Conservation (phyloP, 92 coral and sea anemone genomes). For the Epizoanthus stellaris region DNA sequence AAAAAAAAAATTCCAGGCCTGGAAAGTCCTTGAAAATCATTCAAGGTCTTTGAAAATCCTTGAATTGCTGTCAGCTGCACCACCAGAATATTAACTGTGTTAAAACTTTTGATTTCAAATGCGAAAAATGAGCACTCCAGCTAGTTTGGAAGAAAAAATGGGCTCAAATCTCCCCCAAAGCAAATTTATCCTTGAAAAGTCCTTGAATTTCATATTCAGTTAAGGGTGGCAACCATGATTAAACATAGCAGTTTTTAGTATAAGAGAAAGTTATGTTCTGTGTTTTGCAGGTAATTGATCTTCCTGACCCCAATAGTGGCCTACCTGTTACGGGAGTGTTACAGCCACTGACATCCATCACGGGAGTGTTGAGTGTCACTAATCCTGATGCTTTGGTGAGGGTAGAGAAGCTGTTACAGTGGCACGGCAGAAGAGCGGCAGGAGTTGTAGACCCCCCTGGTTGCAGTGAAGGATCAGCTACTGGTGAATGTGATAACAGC, state of each 20-base stretch:
- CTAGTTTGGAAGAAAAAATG: not conserved
- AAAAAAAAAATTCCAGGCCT: too few relatives aligned
- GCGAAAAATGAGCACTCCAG: not conserved
- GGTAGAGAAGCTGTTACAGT: slow-evolving; percentile 79
- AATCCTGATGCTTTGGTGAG: slow-evolving; percentile 67
- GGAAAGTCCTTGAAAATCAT: too few relatives aligned
- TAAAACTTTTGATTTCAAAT: too few relatives aligned
- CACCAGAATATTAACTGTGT: too few relatives aligned
- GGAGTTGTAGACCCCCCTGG: slow-evolving; percentile 6
- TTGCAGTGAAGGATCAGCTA: not conserved
- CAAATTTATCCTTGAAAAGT: too few relatives aligned
- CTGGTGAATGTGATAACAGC: not conserved
- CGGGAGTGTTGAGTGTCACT: slow-evolving; percentile 78
- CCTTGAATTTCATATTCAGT: too few relatives aligned
- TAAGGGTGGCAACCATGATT: not conserved
- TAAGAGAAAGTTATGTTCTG: not conserved
- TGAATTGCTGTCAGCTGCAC: too few relatives aligned
- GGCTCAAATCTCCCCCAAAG: not conserved
- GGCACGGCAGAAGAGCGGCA: slow-evolving; percentile 62
- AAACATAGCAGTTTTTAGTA: too few relatives aligned
- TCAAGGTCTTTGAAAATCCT: too few relatives aligned
- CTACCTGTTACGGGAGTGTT: slow-evolving; percentile 77
- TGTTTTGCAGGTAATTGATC: slow-evolving; percentile 76
- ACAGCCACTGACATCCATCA: slow-evolving; percentile 87
- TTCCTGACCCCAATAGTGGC: slow-evolving; percentile 72